A percentile compares a stretch with the other conserved stretches of the same genome.
These are phyloP conservation scores for Cataglyphis livida DNA, from an alignment of 2,888 invertebrate genomes.

Conservation along the genomic window DNA sequence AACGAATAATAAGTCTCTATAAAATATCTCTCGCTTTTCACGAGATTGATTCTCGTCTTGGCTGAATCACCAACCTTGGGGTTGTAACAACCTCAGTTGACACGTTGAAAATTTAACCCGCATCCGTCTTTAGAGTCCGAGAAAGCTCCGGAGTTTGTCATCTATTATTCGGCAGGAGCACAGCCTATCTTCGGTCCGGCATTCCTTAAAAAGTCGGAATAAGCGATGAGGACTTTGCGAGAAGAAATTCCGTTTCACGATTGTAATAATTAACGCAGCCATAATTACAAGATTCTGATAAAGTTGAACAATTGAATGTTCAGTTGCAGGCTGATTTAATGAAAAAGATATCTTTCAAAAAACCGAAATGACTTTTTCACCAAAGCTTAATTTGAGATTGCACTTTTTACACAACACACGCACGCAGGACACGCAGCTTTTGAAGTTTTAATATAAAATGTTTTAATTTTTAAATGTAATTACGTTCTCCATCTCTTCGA, in stretches of 20 bases:
- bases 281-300: not conserved
- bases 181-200: slow-evolving; percentile 13
- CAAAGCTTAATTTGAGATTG: not conserved
- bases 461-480: not conserved
- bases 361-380: not conserved
- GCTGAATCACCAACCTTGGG: slow-evolving; percentile 23
- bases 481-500: not conserved
- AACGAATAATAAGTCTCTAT: no score
- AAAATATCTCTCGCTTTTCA: slow-evolving; percentile 10
- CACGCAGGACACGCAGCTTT: not conserved
- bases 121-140: slow-evolving; percentile 72
- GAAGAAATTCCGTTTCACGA: not conserved
- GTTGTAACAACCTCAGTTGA: slow-evolving; percentile 70
- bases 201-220: slow-evolving; percentile 35
- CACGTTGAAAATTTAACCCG: slow-evolving; percentile 77
- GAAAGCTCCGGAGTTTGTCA: slow-evolving; percentile 64
- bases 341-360: not conserved
- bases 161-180: slow-evolving; percentile 72
- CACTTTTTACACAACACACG: not conserved
- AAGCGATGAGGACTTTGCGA: not conserved
- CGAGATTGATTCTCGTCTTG: slow-evolving; percentile 1
- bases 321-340: not conserved
- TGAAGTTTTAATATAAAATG: not conserved
- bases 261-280: slow-evolving; percentile 12
- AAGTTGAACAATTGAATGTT: not conserved